Percentiles rank a stretch among this genome's conserved stretches.
These are phyloP conservation scores for Proisotoma minuta DNA, from an alignment of 2,888 invertebrate genomes.

Conservation along the genomic window DNA sequence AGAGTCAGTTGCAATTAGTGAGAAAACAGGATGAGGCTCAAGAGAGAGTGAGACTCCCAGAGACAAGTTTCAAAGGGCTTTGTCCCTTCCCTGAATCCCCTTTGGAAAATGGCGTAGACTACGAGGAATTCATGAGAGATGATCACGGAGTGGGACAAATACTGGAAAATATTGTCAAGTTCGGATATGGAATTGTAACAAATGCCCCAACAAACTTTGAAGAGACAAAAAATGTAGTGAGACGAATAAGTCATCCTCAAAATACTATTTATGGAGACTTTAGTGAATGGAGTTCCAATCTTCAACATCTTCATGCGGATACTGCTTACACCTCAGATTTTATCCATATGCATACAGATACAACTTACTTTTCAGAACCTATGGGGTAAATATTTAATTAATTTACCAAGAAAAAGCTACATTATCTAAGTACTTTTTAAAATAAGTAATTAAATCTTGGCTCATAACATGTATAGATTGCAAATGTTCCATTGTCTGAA, in stretches of 20 bases:
- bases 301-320: conserved; percentile 63
- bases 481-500: conserved; percentile 61
- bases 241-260: conserved; percentile 61
- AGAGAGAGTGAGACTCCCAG: not conserved
- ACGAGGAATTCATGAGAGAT: conserved; percentile 32
- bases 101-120: conserved; percentile 22
- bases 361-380: conserved; percentile 70
- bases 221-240: conserved; percentile 57
- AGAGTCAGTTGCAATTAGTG: too few relatives aligned
- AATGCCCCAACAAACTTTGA: conserved; percentile 56
- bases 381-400: conserved; percentile 57
- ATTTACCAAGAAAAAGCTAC: too few relatives aligned
- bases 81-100: not conserved
- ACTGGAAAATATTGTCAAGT: conserved; percentile 29
- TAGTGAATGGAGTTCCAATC: conserved; percentile 62
- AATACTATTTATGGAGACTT: conserved; percentile 66
- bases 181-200: conserved; percentile 41
- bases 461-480: conserved; percentile 48
- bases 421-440: not conserved
- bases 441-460: too few relatives aligned
- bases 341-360: conserved; percentile 70
- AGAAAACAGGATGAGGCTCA: not conserved
- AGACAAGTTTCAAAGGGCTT: not conserved
- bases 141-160: conserved; percentile 29
- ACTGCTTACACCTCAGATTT: conserved; percentile 67